Conservation (phyloP, 2,888 invertebrate species). For the Drosophila kambysellisi region DNA sequence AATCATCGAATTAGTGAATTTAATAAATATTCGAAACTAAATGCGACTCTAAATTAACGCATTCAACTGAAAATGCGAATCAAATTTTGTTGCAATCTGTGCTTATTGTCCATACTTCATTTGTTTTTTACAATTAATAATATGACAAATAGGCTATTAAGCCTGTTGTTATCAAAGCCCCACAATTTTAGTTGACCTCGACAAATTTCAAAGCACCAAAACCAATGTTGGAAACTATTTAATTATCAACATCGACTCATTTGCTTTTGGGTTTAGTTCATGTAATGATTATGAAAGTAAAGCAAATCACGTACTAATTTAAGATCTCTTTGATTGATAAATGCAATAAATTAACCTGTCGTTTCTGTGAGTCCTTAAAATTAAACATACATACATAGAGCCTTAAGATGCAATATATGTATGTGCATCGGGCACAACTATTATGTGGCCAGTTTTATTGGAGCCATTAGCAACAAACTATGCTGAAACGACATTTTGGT, state of each 20-base stretch:
- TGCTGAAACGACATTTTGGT: constrained; percentile 31
- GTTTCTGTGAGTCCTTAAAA: not conserved
- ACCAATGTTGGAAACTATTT: constrained; percentile 8
- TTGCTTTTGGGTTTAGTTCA: not conserved
- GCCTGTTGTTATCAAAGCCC: not conserved
- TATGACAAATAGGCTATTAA: not conserved
- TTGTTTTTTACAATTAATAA: constrained; percentile 10
- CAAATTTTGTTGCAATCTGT: constrained; percentile 29
- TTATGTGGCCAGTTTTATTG: constrained; percentile 18
- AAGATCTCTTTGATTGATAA: not conserved
- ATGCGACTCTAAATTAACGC: constrained; percentile 37
- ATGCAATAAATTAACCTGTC: not conserved
- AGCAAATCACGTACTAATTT: not conserved
- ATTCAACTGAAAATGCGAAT: constrained; percentile 42
- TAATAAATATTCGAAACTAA: constrained; percentile 36
- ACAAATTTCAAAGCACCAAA: constrained; percentile 6
- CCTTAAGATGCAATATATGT: not conserved
- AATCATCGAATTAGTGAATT: constrained; percentile 42
- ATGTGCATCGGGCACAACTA: not conserved
- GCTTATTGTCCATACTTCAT: constrained; percentile 13
- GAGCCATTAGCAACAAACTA: constrained; percentile 13
- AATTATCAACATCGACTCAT: not conserved
- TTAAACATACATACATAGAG: not conserved
- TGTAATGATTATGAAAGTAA: not conserved
- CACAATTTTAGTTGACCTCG: not conserved